Conservation (phyloP, 2,888 invertebrate genomes). For the Physocephala rufipes region DNA sequence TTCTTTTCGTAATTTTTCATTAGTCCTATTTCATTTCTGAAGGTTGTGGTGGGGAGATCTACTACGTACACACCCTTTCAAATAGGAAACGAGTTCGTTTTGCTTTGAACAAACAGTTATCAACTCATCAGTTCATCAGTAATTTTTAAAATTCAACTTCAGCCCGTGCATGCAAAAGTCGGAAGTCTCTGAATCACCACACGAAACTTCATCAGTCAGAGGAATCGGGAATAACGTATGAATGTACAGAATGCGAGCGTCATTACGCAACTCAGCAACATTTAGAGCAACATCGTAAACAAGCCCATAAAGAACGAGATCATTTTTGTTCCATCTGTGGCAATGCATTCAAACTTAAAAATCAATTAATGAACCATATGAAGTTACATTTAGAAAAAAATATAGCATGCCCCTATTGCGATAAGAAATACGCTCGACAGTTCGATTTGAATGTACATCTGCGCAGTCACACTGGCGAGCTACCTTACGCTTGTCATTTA, state of each 20-base stretch:
- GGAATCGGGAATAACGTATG: slow-evolving; percentile 39
- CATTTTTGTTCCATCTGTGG: slow-evolving; percentile 47
- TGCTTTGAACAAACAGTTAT: slow-evolving; percentile 14
- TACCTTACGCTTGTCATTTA: slow-evolving; percentile 50
- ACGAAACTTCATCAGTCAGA: slow-evolving; percentile 44
- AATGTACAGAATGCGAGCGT: slow-evolving; percentile 46
- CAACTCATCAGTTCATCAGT: not conserved
- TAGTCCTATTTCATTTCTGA: slow-evolving; percentile 17
- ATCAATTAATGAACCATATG: slow-evolving; percentile 50
- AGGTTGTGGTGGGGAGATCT: not conserved
- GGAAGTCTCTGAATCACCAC: slow-evolving; percentile 46
- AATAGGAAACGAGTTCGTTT: slow-evolving; percentile 34
- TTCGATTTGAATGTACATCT: slow-evolving; percentile 51
- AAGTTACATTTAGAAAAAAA: slow-evolving; percentile 50
- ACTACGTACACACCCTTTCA: not conserved
- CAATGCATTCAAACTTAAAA: slow-evolving; percentile 48
- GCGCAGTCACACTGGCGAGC: slow-evolving; percentile 50
- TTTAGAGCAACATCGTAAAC: slow-evolving; percentile 46
- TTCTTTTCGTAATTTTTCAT: not conserved
- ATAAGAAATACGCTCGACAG: slow-evolving; percentile 51
- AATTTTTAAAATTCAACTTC: slow-evolving; percentile 3
- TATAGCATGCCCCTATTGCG: slow-evolving; percentile 49
- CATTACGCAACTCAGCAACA: slow-evolving; percentile 45
- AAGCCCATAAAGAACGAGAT: slow-evolving; percentile 49
- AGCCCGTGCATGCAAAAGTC: slow-evolving; percentile 48